These are phyloP conservation scores for Hippopotamus amphibius DNA, from an alignment of 2,113 vertebrate species.

Conservation along the genomic window DNA sequence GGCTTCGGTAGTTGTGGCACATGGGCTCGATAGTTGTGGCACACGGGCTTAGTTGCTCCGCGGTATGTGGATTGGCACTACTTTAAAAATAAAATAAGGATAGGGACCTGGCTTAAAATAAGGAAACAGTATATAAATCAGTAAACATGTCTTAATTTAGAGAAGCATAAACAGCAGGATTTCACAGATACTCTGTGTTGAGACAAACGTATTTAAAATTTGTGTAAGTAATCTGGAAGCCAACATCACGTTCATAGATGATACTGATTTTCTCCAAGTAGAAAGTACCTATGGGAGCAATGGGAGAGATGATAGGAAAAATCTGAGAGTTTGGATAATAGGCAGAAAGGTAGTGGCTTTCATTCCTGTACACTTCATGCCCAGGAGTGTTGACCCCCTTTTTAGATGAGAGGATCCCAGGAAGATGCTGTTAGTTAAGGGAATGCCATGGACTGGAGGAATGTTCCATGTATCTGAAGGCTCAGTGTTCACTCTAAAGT, in stretches of 20 bases:
- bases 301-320: not conserved
- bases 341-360: not conserved
- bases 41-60: too few species aligned
- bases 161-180: not conserved
- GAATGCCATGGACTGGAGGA: not conserved
- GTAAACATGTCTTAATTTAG: not conserved
- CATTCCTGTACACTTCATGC: not conserved
- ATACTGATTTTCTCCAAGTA: not conserved
- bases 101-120: not conserved
- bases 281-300: slow-evolving; percentile 15
- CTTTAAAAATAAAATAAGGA: not conserved
- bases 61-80: not conserved
- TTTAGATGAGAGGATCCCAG: not conserved
- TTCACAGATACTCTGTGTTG: not conserved
- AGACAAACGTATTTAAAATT: slow-evolving; percentile 22
- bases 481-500: not conserved
- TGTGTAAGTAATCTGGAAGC: not conserved
- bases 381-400: not conserved
- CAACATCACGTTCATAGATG: not conserved
- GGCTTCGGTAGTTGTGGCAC: too few species aligned
- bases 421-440: not conserved
- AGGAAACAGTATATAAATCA: not conserved
- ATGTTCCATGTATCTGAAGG: not conserved
- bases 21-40: too few species aligned
- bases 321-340: not conserved